Conservation (phyloP, 2,888 invertebrate genomes). For the Aphidoletes aphidimyza region DNA sequence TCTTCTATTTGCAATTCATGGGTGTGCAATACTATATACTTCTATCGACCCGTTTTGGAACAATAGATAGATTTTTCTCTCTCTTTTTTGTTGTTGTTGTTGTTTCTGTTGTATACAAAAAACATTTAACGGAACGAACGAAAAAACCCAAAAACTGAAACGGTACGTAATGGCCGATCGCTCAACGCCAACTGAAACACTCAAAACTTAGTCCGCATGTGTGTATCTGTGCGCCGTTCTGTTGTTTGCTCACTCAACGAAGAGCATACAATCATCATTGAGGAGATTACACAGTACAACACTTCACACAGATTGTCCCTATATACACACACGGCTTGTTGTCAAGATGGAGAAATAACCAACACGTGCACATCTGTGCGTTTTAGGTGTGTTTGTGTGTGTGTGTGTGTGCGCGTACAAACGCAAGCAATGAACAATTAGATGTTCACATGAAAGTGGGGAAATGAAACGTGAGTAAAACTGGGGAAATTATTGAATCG, state of each 20-base stretch:
- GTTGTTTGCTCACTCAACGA: background rate
- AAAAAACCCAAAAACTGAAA: slow-evolving; percentile 28
- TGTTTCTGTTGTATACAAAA: background rate
- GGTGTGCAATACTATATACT: slow-evolving; percentile 9
- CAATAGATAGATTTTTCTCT: background rate
- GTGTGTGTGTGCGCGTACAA: background rate
- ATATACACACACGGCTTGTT: too few relatives aligned
- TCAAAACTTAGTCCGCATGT: background rate
- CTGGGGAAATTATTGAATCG: background rate
- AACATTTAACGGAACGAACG: background rate
- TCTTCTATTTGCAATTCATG: slow-evolving; percentile 2
- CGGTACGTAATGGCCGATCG: slow-evolving; percentile 45
- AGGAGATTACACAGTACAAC: slow-evolving; percentile 1
- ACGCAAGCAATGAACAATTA: background rate
- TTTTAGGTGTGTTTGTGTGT: background rate
- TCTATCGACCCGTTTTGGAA: slow-evolving; percentile 24
- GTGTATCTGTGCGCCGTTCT: background rate
- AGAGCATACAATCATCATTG: background rate
- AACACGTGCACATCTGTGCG: background rate
- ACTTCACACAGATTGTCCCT: background rate
- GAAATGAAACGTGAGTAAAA: background rate
- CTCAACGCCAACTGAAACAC: slow-evolving; percentile 42
- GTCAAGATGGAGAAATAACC: too few relatives aligned
- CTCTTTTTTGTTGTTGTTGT: background rate
- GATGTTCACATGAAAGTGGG: background rate